Evolutionary conservation across 2,888 invertebrate species (phyloP), one percentile per base, ranked within the genome.

Genomic region (Liodrosophila aerea): DNA sequence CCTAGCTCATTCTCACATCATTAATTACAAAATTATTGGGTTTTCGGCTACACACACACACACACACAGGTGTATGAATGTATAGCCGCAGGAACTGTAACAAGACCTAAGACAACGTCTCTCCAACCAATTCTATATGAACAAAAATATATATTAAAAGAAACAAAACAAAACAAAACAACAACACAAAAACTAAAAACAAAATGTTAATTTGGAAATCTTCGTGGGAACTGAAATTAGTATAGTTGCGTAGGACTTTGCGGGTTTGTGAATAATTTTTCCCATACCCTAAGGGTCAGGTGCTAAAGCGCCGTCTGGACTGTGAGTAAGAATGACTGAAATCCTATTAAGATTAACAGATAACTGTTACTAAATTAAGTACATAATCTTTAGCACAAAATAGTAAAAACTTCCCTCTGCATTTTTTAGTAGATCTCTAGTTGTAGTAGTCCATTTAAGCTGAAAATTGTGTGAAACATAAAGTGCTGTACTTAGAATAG

Each of bases 201-300:
- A 59, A 85, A 81, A 84, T 86, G 86, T 85, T 85, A 86, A 85
- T 84, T 84, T 86, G 66, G 45, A 84, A 82, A 87, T 86, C 86
- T 87, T 76, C 85, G 85, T 85, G 85, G 85, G 87, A 85, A 85
- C 73, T 76, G 60, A 76, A 80, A 84, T 84, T 76, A 71, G 76
- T 80, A 67, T n/a, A n/a, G 58, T 39, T 45, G 53, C 53, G 43
- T 50, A 70, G 50, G 30, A 40, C 50, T 65, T 44, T n/a, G 43
- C 1, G 62, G 9, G 22, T 27, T 22, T 43, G 39, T 53, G 65
- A 54, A 47, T 69, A 44, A n/a, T n/a, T 47, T 52, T 29, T 9
- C 0, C 0, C 30, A 53, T 59, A 53, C 53, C 53, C 58, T 59
- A 29, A 11, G 33, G 1, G 0, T 0, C 34, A 44, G 13, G 36